Conservation (phyloP, 2,888 invertebrate genomes). For the Chrysolina americana region DNA sequence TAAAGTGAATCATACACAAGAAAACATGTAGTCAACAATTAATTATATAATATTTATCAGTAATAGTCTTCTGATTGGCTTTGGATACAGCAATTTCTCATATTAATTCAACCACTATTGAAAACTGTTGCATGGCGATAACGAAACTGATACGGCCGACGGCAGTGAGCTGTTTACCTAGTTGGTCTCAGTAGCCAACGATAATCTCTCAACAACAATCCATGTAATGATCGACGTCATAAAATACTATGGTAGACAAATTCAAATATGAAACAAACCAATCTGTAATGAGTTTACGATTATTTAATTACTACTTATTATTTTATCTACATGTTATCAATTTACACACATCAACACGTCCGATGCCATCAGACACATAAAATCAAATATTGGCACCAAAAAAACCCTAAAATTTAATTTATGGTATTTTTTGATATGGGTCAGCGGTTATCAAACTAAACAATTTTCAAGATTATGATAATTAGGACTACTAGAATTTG, state of each 20-base stretch:
- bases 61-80: not conserved
- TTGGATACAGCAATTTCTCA: not conserved
- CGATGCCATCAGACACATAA: conserved; percentile 28
- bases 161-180: not conserved
- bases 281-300: conserved; percentile 11
- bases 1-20: too few species aligned
- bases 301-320: conserved; percentile 20
- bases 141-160: not conserved
- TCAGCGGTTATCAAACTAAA: conserved; percentile 18
- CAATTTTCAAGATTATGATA: conserved; percentile 15
- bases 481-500: not conserved
- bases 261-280: conserved; percentile 3
- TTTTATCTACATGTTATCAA: conserved; percentile 18
- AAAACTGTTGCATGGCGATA: not conserved
- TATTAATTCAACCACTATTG: not conserved
- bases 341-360: conserved; percentile 25
- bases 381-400: conserved; percentile 30
- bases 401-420: conserved; percentile 33
- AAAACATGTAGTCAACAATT: too few species aligned
- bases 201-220: not conserved
- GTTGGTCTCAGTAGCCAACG: not conserved
- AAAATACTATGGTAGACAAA: not conserved
- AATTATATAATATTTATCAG: too few species aligned
- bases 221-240: conserved; percentile 15
- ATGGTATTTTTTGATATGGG: conserved; percentile 21